phyloP scores from a whole-genome alignment of 2,113 vertebrate species.

The crab-eating macaque (Macaca fascicularis) region DNA sequence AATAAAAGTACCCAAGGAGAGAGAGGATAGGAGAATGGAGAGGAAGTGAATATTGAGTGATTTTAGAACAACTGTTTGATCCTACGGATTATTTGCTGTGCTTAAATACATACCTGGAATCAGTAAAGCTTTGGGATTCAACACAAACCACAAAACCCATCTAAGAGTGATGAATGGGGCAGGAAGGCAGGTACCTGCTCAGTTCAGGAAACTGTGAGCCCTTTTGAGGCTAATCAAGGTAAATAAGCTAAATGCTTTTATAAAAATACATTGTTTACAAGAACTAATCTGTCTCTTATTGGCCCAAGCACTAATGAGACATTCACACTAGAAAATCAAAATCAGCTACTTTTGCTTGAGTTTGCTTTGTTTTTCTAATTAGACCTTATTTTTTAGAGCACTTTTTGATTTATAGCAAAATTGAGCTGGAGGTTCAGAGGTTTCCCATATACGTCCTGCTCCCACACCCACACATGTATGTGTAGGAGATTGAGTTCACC shows the following conservation, averaged over 20 bases:
- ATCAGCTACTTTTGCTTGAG: neutral
- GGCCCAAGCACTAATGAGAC: neutral
- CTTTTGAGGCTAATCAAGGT: neutral
- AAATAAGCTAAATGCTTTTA: neutral
- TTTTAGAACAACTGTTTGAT: neutral
- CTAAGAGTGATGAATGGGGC: neutral
- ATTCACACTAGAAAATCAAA: neutral
- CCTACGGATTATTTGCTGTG: neutral
- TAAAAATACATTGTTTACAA: neutral
- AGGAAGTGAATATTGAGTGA: too few species aligned
- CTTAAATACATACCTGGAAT: neutral
- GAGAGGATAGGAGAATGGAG: neutral
- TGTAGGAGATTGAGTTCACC: neutral
- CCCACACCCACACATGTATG: neutral
- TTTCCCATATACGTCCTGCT: neutral
- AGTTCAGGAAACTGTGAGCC: neutral
- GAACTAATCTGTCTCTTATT: neutral
- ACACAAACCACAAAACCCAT: neutral
- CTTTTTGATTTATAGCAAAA: neutral
- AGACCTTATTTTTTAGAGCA: neutral
- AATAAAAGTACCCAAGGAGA: rapidly evolving
- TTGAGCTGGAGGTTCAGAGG: neutral
- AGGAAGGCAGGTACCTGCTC: neutral
- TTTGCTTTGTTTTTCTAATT: neutral
- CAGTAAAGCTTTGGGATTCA: neutral